Conservation (phyloP, 2,113 vertebrate species). For the Lethenteron camtschaticum region DNA sequence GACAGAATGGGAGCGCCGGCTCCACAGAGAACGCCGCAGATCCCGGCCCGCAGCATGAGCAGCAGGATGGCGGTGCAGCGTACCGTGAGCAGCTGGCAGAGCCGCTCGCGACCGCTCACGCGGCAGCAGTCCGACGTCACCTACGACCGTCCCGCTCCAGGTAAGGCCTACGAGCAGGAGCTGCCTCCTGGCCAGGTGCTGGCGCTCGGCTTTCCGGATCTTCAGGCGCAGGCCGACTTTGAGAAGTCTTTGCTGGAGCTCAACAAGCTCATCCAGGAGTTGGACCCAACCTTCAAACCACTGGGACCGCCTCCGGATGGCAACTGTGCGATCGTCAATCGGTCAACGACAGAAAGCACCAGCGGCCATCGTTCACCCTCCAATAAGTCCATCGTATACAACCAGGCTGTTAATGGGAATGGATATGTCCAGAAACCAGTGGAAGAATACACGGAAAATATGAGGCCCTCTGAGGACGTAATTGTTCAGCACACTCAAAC, state of each 20-base stretch:
- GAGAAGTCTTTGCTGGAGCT: conserved; percentile 3
- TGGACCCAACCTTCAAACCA: neutral
- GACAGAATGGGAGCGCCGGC: too few relatives aligned
- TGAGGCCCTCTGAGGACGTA: too few relatives aligned
- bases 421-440: too few relatives aligned
- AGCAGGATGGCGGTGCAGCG: conserved; percentile 84
- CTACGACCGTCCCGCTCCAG: neutral
- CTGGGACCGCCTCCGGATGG: neutral
- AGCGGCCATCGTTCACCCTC: too few relatives aligned
- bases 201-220: neutral
- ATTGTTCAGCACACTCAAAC: too few relatives aligned
- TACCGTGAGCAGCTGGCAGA: conserved; percentile 30
- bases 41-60: conserved; percentile 65
- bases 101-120: neutral
- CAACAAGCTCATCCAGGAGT: conserved; percentile 4
- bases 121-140: neutral
- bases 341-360: too few relatives aligned
- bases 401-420: too few relatives aligned
- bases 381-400: too few relatives aligned
- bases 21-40: conserved; percentile 24
- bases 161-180: neutral
- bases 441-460: too few relatives aligned
- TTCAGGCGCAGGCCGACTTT: neutral
- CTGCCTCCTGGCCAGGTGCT: neutral
- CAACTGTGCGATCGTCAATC: too few relatives aligned